Conservation (phyloP, 2,888 invertebrate genomes). For the Meteorus cinctellus region DNA sequence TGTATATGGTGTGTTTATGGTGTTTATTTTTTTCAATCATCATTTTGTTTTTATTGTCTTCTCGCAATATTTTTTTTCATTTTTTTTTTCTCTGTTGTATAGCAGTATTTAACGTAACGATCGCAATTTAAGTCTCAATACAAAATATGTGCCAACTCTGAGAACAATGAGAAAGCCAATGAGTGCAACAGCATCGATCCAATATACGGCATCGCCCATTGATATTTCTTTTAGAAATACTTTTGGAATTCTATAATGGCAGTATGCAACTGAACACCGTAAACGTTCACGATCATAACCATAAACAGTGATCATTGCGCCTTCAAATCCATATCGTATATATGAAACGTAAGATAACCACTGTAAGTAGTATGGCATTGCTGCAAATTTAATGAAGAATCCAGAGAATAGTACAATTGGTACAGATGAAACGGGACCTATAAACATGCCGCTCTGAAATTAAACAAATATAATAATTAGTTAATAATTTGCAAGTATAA, state of each 20-base stretch:
- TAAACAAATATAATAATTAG: conserved; percentile 29
- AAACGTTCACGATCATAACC: conserved; percentile 88
- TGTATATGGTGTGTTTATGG: conserved; percentile 11
- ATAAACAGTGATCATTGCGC: conserved; percentile 93
- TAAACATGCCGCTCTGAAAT: conserved; percentile 78
- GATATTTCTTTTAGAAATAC: conserved; percentile 91
- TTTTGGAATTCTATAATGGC: conserved; percentile 87
- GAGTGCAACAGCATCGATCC: conserved; percentile 90
- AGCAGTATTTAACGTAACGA: conserved; percentile 67
- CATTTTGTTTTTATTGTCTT: conserved; percentile 28
- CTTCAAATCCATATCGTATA: conserved; percentile 94
- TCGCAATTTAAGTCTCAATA: conserved; percentile 86
- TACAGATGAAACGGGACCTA: conserved; percentile 92
- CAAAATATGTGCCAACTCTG: conserved; percentile 86
- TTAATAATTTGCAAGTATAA: conserved; percentile 1
- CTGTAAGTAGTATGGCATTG: conserved; percentile 90
- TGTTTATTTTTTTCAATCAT: neutral
- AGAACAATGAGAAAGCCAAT: conserved; percentile 86
- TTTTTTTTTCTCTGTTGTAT: neutral
- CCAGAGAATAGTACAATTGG: conserved; percentile 95
- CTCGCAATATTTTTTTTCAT: conserved; percentile 4
- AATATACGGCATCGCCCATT: conserved; percentile 84
- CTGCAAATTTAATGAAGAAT: conserved; percentile 94
- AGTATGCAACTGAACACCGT: conserved; percentile 87
- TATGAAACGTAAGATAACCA: conserved; percentile 95